Evolutionary conservation across 2,113 vertebrate genomes (phyloP).

Genomic region (Speoplatyrhinus poulsoni): DNA sequence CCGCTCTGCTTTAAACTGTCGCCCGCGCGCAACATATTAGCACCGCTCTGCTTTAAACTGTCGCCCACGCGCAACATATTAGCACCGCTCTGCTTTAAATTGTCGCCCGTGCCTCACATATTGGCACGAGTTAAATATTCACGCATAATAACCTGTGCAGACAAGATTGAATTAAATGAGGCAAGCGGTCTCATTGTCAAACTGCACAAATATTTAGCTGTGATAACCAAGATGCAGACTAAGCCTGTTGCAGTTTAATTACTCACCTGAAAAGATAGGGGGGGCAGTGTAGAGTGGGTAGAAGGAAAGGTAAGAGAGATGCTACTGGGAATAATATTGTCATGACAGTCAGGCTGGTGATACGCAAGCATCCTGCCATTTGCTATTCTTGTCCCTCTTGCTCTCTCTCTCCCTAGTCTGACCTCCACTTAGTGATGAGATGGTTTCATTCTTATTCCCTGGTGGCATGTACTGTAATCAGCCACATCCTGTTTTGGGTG

Average conservation of each 20-base stretch:
- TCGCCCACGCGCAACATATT: conserved; percentile 17
- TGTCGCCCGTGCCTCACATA: conserved; percentile 21
- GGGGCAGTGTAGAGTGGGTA: neutral
- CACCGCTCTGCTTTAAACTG: conserved; percentile 38
- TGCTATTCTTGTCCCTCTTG: conserved; percentile 30
- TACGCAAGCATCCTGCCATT: conserved; percentile 64
- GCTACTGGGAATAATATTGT: conserved; percentile 48
- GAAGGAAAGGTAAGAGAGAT: conserved; percentile 7
- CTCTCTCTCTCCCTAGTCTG: conserved; percentile 43
- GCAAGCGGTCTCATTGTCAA: too few species aligned
- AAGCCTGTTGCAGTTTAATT: neutral
- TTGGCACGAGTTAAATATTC: neutral
- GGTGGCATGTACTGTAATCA: conserved; percentile 49
- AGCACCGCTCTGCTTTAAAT: conserved; percentile 4
- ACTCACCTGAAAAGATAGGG: conserved; percentile 25
- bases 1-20: conserved; percentile 38
- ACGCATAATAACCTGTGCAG: too few species aligned
- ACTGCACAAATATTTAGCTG: neutral
- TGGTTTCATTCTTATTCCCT: conserved; percentile 54
- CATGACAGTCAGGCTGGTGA: conserved; percentile 49
- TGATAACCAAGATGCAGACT: neutral
- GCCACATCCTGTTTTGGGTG: conserved; percentile 72
- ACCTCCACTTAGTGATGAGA: conserved; percentile 45
- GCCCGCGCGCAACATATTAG: conserved; percentile 9
- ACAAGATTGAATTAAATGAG: too few species aligned